These are phyloP conservation scores for Apostichopus leukothele DNA, from an alignment of 53 echinoderm and acorn worm genomes.

Conservation along the genomic window DNA sequence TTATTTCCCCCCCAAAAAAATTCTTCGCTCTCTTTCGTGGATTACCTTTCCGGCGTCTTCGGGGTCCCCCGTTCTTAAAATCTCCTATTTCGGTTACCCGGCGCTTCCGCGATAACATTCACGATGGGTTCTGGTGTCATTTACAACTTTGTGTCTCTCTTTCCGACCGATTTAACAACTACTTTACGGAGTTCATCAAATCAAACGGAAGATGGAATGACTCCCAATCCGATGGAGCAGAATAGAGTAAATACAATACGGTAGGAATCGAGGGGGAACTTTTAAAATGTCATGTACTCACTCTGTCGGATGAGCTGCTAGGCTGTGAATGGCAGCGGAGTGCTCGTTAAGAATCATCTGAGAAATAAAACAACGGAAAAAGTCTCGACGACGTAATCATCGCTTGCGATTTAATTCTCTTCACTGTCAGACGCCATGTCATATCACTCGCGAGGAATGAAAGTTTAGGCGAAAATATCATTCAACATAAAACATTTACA, in stretches of 20 bases:
- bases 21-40: too few species aligned
- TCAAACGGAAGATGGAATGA: constrained; percentile 3
- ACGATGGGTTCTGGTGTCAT: not conserved
- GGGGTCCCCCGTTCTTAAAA: not conserved
- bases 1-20: too few species aligned
- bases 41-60: not conserved
- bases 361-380: not conserved
- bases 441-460: too few species aligned
- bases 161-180: not conserved
- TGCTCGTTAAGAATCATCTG: constrained; percentile 92
- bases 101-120: not conserved
- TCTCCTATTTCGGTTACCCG: not conserved
- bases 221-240: constrained; percentile 8
- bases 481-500: too few species aligned
- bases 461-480: too few species aligned
- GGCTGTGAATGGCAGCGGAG: constrained; percentile 77
- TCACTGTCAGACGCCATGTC: too few species aligned
- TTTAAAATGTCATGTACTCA: constrained; percentile 56
- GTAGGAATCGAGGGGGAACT: not conserved
- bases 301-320: constrained; percentile 90
- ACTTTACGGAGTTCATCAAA: constrained; percentile 36
- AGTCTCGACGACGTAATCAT: not conserved
- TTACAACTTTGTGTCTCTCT: not conserved
- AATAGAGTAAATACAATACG: not conserved
- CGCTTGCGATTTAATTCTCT: not conserved